Evolutionary conservation across 2,113 vertebrate genomes (phyloP).

Genomic region (Ia io): DNA sequence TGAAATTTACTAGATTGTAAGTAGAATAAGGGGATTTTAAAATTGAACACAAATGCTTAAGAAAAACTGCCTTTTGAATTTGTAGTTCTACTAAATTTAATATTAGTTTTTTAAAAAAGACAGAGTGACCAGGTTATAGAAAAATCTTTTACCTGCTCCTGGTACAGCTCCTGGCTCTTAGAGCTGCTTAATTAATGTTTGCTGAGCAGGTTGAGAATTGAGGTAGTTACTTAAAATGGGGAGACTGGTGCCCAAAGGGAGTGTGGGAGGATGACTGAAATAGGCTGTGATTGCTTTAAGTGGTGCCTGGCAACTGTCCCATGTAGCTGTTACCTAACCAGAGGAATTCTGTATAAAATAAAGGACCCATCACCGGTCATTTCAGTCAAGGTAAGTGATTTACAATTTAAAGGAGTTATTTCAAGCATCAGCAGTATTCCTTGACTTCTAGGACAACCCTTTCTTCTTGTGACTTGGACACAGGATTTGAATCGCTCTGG

Average conservation of each 20-base stretch:
- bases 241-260: neutral
- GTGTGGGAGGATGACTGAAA: neutral
- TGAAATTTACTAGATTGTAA: conserved; percentile 9
- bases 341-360: neutral
- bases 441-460: neutral
- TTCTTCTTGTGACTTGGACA: neutral
- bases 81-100: neutral
- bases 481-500: neutral
- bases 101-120: neutral
- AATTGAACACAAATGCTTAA: neutral
- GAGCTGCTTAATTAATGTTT: neutral
- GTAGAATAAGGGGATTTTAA: neutral
- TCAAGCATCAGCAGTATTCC: neutral
- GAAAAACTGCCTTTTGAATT: neutral
- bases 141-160: neutral
- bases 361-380: neutral
- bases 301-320: neutral
- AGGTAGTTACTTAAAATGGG: neutral
- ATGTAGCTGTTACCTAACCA: neutral
- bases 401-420: neutral
- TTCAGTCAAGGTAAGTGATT: neutral
- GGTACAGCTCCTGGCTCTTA: neutral
- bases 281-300: neutral
- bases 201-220: neutral
- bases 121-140: neutral